Conservation (phyloP, 2,113 vertebrate species). For the Shinisaurus crocodilurus region DNA sequence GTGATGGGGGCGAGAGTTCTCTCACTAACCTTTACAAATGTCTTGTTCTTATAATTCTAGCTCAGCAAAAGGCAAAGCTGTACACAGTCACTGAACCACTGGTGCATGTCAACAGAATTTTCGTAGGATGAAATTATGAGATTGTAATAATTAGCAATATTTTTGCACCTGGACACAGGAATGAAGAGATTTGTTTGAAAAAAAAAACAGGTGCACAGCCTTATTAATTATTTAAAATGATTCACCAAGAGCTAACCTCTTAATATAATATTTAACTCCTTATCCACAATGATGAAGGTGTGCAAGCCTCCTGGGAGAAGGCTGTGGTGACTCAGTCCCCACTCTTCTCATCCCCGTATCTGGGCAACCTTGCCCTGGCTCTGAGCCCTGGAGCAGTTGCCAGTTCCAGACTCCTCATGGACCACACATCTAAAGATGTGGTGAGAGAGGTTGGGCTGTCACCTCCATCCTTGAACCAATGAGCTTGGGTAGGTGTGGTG, state of each 20-base stretch:
- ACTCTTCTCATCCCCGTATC: neutral
- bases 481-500: neutral
- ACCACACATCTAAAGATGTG: neutral
- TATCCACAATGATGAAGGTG: neutral
- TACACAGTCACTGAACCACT: slow-evolving; percentile 63
- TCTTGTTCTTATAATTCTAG: slow-evolving; percentile 52
- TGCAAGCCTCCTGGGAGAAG: too few relatives aligned
- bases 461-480: neutral
- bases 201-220: neutral
- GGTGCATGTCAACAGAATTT: slow-evolving; percentile 58
- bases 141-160: neutral
- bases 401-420: neutral
- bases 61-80: slow-evolving; percentile 56
- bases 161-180: neutral
- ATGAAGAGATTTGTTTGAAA: neutral
- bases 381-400: neutral
- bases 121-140: slow-evolving; percentile 47
- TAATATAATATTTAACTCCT: neutral
- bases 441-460: neutral
- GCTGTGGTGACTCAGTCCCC: neutral
- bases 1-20: slow-evolving; percentile 52
- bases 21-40: slow-evolving; percentile 66
- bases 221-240: neutral
- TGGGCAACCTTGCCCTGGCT: neutral
- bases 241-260: neutral